Evolutionary conservation across 2,113 vertebrate species (phyloP), one percentile per base, ranked within the genome.

Genomic region (Sakesphorus luctuosus): DNA sequence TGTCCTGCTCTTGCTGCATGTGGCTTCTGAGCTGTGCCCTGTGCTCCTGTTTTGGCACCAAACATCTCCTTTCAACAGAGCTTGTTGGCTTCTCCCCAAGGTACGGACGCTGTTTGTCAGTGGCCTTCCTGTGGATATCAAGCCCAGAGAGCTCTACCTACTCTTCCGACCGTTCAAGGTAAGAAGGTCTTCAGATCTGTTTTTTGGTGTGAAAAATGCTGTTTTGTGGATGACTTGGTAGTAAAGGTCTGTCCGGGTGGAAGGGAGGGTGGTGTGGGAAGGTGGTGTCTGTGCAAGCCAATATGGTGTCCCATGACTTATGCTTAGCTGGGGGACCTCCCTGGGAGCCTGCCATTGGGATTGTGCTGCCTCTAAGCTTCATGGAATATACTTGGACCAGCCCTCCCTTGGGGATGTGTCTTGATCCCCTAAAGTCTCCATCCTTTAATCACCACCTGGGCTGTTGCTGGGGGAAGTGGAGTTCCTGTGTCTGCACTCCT

Each of bases 81-180:
- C 72, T 84, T 2, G 0, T 62, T 87, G 73, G 36, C 40, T 73
- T 96, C 81, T 90, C 65, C 75, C 63, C 35, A 93, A 99, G 99
- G 99, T 99, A 91, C 98, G 99, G 85, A 99, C 99, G 1, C 98
- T 99, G 78, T 99, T 99, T 92, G 99, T 99, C 97, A 99, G 99
- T 95, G 99, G 99, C 46, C 98, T 99, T 74, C 99, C 99, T 18
- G 98, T 99, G 86, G 99, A 99, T 83, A 99, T 99, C 97, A 99
- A 99, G 93, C 99, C 99, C 74, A 98, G 99, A 96, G 99, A 99
- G 91, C 99, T 99, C 52, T 99, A 99, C 95, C 98, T 99, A 76
- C 98, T 99, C 62, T 99, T 99, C 96, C 98, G 99, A 97, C 99
- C 99, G 5, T 99, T 99, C 95, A 99, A 99, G 99, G 99, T 99